Percentiles rank a stretch among this genome's conserved stretches.
These are phyloP conservation scores for Andrena minutula DNA, from an alignment of 2,888 invertebrate species.

Conservation along the genomic window DNA sequence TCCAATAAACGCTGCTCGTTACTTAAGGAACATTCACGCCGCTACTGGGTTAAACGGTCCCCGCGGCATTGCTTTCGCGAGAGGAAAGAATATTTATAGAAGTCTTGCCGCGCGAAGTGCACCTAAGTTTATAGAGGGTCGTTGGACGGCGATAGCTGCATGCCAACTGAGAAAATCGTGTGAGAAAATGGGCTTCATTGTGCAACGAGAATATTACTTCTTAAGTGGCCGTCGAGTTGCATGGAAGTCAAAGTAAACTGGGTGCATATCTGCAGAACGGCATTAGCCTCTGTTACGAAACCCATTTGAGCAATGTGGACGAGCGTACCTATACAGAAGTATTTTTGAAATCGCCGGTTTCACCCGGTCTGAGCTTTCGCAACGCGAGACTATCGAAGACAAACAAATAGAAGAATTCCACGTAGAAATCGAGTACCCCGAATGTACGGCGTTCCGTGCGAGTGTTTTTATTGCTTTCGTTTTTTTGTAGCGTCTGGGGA, in stretches of 20 bases:
- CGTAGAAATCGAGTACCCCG: background rate
- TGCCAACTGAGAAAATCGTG: background rate
- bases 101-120: no score
- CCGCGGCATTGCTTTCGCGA: no score
- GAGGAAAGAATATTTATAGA: no score
- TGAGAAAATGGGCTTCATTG: background rate
- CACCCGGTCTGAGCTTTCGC: conserved; percentile 17
- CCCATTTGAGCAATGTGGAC: background rate
- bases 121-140: no score
- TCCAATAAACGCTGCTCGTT: no score
- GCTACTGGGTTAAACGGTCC: no score
- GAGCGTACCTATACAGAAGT: background rate
- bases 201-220: no score
- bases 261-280: background rate
- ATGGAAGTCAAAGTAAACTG: background rate
- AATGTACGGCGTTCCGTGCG: background rate
- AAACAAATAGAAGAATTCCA: background rate
- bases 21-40: no score
- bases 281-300: conserved; percentile 10
- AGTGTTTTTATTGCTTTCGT: background rate
- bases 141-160: no score
- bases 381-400: background rate
- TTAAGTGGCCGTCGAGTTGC: no score
- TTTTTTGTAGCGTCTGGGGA: background rate
- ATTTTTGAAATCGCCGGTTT: conserved; percentile 35